Base-by-base conservation (phyloP, 2,797 vertebrate species). In the Diplodus sargus region DNA sequence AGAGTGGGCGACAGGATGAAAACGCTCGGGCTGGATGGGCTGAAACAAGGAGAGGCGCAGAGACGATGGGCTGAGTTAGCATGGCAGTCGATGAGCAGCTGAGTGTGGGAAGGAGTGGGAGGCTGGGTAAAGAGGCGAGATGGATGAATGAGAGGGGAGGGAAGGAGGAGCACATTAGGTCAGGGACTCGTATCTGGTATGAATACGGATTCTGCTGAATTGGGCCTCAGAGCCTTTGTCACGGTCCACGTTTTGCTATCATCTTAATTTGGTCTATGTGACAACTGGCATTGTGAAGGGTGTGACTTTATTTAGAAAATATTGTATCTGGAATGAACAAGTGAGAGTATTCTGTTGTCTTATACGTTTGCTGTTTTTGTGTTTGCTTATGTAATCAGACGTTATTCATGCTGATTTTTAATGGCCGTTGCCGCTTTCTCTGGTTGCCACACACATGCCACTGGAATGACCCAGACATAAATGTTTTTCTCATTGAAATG, bases 71-170 rank as follows among this genome's bases (percentile, higher is more conserved):
- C 64, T 76, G 77, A 78, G 81, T 62, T 81, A 83, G 79, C 66
- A 59, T 78, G 61, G 81, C 75, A 52, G 78, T 79, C 52, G 87
- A 78, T 58, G 83, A 90, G 76, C 65, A 87, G 82, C 87, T 85
- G 83, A 91, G 76, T 85, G 86, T 89, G 83, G 89, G 87, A 87
- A 79, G 81, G 78, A 89, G 90, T 89, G 81, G 87, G 91, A 87
- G 76, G 86, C 62, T 61, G 52, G 60, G 63, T 74, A 78, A 60
- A 78, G 73, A 87, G 76, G 77, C 20, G 28, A 79, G 82, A 78
- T 75, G 58, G 79, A 82, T 79, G 81, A 83, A 87, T 78, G 77
- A 78, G 69, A 64, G 66, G 28, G 71, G 58, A 67, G 54, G 34
- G 69, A 67, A 30, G 70, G 69, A 71, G 60, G 62, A 34, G 68